Percentiles rank a stretch among this genome's conserved stretches.
Conservation (phyloP, 1,140 invertebrate genomes). For the Diachasma alloeum region DNA sequence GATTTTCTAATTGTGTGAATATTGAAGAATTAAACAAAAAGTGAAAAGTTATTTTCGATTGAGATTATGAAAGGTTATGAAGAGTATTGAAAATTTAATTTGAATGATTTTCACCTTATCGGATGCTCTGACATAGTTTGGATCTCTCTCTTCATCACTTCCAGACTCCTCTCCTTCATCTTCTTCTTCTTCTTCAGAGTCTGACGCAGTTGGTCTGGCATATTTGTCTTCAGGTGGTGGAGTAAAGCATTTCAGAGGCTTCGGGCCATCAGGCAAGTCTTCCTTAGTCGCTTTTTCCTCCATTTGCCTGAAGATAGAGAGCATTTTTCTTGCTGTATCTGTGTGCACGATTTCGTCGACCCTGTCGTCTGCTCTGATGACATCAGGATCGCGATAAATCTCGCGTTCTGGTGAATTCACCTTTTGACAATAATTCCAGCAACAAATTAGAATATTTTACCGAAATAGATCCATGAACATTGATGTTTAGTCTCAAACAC, state of each 20-base stretch:
- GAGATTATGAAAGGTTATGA: no score
- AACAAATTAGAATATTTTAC: not conserved
- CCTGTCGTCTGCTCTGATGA: conserved; percentile 73
- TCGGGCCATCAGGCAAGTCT: conserved; percentile 72
- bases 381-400: conserved; percentile 78
- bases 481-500: not conserved
- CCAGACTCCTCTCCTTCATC: conserved; percentile 70
- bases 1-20: no score
- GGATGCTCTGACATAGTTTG: conserved; percentile 68
- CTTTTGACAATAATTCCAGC: conserved; percentile 41
- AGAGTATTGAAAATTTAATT: conserved; percentile 1
- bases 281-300: conserved; percentile 75
- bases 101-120: conserved; percentile 57
- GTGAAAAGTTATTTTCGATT: no score
- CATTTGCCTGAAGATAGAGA: conserved; percentile 86
- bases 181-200: conserved; percentile 68
- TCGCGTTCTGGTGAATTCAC: conserved; percentile 77
- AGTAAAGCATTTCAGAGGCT: conserved; percentile 87
- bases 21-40: no score
- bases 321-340: conserved; percentile 84
- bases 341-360: conserved; percentile 65
- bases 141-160: conserved; percentile 70
- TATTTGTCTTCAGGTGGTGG: conserved; percentile 81
- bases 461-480: no score
- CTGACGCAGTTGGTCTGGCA: conserved; percentile 64